Evolutionary conservation across 1,140 invertebrate species (phyloP), one percentile per base, ranked within the genome.

Genomic region (Episyrphus balteatus): DNA sequence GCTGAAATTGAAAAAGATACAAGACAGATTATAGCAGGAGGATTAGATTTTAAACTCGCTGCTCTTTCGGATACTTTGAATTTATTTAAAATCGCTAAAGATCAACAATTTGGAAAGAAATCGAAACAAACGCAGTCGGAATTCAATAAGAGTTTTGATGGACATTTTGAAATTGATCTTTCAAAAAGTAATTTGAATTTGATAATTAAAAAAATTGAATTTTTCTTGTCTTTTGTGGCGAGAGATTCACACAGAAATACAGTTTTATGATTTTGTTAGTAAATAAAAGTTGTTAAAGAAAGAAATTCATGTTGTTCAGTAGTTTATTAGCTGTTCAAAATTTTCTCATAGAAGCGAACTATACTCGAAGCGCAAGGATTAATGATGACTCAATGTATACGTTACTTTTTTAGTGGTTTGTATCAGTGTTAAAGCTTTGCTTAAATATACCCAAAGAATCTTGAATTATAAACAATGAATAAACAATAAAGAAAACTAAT

Each of bases 181-280:
- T 65, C 77, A 21, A 70, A 72, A 54, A 74, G 74, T 42, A 76
- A 73, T 63, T 50, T 83, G 3, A 71, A 75, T 51, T 70, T 73
- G 38, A 67, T 71, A 52, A 58, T 75, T 2, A 84, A 81, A 55
- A 84, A 84, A 69, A 58, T 83, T 10, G 80, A 84, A 58, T 86
- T 78, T 68, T 80, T 81, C 62, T 67, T 83, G 48, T 79, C 80
- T 0, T 85, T 75, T 73, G 61, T 77, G 40, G 73, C 76, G 14
- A 50, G 55, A 37, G 62, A 65, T n/a, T 26, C 21, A 3, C 21
- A 26, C 21, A 26, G 8, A 26, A 8, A 26, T 8, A 3, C 3
- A 26, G 21, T 26, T 26, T 26, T 5, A 26, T 26, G n/a, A n/a
- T n/a, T n/a, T n/a, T n/a, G n/a, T n/a, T n/a, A n/a, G n/a, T n/a